Conservation (phyloP, 2,113 vertebrate genomes). For the Grammomys dolichurus region DNA sequence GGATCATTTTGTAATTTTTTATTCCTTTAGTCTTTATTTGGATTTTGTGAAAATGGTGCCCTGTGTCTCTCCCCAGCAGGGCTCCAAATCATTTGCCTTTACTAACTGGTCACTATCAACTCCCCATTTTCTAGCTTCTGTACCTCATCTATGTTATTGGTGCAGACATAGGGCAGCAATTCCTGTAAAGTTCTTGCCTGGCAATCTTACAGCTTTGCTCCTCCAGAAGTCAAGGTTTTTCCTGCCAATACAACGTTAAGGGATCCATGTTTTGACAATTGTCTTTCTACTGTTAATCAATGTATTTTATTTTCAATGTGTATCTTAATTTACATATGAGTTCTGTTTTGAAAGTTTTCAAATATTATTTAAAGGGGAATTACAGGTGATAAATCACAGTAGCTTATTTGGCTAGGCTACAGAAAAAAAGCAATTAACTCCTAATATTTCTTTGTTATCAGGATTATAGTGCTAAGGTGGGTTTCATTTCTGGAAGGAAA, state of each 20-base stretch:
- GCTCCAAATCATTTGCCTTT: neutral
- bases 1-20: conserved; percentile 60
- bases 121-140: rapidly evolving
- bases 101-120: neutral
- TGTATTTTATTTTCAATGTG: neutral
- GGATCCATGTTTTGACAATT: neutral
- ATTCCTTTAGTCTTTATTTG: conserved; percentile 35
- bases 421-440: neutral
- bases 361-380: neutral
- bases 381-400: neutral
- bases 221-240: neutral
- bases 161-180: too few species aligned
- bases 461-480: neutral
- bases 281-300: neutral
- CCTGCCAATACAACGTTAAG: neutral
- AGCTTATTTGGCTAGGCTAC: neutral
- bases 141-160: neutral
- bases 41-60: conserved; percentile 17
- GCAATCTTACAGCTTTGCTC: neutral
- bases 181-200: neutral
- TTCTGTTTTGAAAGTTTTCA: neutral
- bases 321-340: neutral
- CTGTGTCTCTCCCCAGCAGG: neutral
- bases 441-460: neutral
- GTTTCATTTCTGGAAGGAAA: neutral